phyloP scores from a whole-genome alignment of 2,113 vertebrate genomes.

The Girardinichthys multiradiatus region DNA sequence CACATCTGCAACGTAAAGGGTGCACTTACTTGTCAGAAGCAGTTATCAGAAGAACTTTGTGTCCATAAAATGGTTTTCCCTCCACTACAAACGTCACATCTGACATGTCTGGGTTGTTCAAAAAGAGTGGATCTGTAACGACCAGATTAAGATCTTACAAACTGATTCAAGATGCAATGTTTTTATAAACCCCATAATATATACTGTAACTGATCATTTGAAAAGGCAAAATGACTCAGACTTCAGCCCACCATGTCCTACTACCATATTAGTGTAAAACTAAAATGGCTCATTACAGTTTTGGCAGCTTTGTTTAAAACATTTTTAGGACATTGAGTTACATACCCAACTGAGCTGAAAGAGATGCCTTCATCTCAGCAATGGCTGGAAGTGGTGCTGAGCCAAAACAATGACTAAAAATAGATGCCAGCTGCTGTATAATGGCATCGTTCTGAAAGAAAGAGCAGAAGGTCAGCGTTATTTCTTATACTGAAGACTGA shows the following conservation, averaged over 20 bases:
- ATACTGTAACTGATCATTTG: too few relatives aligned
- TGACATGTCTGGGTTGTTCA: slow-evolving; percentile 98
- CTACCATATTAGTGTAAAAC: neutral
- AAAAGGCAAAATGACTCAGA: neutral
- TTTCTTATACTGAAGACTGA: neutral
- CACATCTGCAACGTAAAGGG: neutral
- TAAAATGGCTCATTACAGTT: neutral
- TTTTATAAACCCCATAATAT: too few relatives aligned
- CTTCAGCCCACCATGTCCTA: neutral
- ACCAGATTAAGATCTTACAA: neutral
- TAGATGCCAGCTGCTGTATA: slow-evolving; percentile 88
- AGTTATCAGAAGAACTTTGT: slow-evolving; percentile 95
- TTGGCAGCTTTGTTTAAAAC: too few relatives aligned
- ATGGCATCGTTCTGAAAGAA: slow-evolving; percentile 88
- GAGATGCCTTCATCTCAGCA: slow-evolving; percentile 84
- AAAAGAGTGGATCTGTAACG: slow-evolving; percentile 90
- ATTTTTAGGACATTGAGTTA: neutral
- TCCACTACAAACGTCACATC: slow-evolving; percentile 95
- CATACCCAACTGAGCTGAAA: slow-evolving; percentile 91
- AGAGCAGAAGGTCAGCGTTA: slow-evolving; percentile 2
- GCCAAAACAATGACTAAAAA: slow-evolving; percentile 93
- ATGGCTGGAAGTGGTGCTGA: slow-evolving; percentile 90
- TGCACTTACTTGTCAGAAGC: slow-evolving; percentile 90
- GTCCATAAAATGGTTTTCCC: slow-evolving; percentile 95
- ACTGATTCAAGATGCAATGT: too few relatives aligned